Evolutionary conservation across 2,888 invertebrate genomes (phyloP).

Genomic region (Athetis lepigone): DNA sequence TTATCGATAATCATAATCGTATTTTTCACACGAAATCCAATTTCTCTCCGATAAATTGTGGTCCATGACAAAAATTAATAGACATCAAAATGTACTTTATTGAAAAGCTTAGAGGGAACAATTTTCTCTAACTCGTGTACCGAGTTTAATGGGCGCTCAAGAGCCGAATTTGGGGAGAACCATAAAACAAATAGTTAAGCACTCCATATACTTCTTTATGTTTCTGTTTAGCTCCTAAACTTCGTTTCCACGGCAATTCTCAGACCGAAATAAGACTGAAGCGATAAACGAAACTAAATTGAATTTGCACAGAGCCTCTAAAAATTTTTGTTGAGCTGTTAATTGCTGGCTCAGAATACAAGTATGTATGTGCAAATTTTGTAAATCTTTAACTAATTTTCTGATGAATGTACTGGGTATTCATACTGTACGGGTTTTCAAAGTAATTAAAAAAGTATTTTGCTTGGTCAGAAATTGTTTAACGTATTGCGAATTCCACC

Average conservation of each 20-base stretch:
- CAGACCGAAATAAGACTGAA: slow-evolving; percentile 36
- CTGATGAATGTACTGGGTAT: not conserved
- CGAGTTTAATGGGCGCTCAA: slow-evolving; percentile 37
- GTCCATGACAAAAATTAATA: slow-evolving; percentile 48
- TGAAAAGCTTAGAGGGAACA: slow-evolving; percentile 41
- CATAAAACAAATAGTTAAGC: slow-evolving; percentile 42
- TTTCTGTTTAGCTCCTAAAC: slow-evolving; percentile 36
- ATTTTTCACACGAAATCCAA: slow-evolving; percentile 42
- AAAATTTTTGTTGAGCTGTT: slow-evolving; percentile 32
- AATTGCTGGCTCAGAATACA: slow-evolving; percentile 45
- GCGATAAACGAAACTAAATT: slow-evolving; percentile 47
- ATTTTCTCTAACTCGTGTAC: slow-evolving; percentile 32
- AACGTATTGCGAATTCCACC: not conserved
- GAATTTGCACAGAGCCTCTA: slow-evolving; percentile 41
- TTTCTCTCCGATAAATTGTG: slow-evolving; percentile 44
- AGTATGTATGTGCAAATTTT: slow-evolving; percentile 9
- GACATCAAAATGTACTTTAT: slow-evolving; percentile 31
- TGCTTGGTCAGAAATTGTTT: not conserved
- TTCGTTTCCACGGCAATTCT: slow-evolving; percentile 33
- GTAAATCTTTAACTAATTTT: slow-evolving; percentile 21
- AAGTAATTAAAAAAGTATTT: not conserved
- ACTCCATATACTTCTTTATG: slow-evolving; percentile 39
- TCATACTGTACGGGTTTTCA: slow-evolving; percentile 1
- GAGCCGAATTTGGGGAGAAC: slow-evolving; percentile 32
- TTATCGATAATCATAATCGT: slow-evolving; percentile 45